A percentile compares a stretch with the other conserved stretches of the same genome.
Evolutionary conservation across 2,113 vertebrate genomes (phyloP).

Genomic region (Ahaetulla prasina): DNA sequence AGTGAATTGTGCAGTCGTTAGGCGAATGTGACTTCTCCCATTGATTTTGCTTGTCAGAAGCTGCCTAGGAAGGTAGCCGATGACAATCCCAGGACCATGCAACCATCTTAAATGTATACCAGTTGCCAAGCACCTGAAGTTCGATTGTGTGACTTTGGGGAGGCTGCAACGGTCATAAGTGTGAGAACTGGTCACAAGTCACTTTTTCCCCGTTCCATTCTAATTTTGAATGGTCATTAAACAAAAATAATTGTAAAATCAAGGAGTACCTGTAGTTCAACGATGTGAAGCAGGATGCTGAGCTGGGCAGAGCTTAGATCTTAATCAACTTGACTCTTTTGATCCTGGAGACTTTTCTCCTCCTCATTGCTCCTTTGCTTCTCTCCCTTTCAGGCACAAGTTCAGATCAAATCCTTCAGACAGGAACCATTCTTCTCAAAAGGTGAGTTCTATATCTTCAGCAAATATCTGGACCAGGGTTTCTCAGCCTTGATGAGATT

Average conservation of each 20-base stretch:
- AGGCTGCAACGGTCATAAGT: neutral
- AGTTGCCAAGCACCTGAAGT: neutral
- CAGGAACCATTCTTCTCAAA: constrained; percentile 63
- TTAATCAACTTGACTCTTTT: neutral
- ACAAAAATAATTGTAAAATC: neutral
- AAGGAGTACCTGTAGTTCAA: neutral
- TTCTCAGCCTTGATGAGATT: neutral
- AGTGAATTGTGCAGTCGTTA: neutral
- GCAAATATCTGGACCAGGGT: neutral
- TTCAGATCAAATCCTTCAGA: constrained; percentile 69
- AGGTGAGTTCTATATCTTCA: constrained; percentile 55
- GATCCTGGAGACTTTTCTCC: neutral
- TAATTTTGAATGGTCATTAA: neutral
- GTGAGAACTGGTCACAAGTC: neutral
- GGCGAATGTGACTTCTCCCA: neutral
- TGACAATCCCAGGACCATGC: neutral
- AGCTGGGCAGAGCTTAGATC: neutral
- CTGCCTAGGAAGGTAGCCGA: neutral
- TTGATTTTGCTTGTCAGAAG: neutral
- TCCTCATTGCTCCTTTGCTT: neutral
- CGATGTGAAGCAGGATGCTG: neutral
- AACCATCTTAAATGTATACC: neutral
- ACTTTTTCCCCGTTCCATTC: neutral
- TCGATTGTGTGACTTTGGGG: neutral
- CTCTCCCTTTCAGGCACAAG: constrained; percentile 54